A percentile compares a stretch with the other conserved stretches of the same genome.
Conservation (phyloP, 1,140 invertebrate species). For the Nebria ingens region DNA sequence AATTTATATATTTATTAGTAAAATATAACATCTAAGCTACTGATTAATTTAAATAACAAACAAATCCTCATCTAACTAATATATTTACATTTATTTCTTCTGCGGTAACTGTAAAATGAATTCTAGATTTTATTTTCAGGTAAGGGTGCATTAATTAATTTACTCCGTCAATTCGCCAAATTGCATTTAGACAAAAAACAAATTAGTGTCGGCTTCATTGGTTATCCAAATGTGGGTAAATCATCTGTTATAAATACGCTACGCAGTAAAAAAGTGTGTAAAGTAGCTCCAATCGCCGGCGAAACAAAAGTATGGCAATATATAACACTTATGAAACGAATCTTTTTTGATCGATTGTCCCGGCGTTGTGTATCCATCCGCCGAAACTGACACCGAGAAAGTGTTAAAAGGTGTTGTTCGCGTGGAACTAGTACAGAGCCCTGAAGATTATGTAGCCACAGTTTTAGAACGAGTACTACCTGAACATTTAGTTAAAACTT, state of each 20-base stretch:
- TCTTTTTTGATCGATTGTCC: slow-evolving; percentile 99
- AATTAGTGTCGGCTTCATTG: slow-evolving; percentile 98
- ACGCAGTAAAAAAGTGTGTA: slow-evolving; percentile 91
- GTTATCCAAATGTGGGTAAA: slow-evolving; percentile 99
- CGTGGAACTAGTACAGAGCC: slow-evolving; percentile 87
- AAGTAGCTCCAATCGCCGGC: slow-evolving; percentile 96
- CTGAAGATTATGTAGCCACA: slow-evolving; percentile 86
- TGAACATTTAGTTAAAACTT: slow-evolving; percentile 87
- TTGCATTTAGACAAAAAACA: slow-evolving; percentile 93
- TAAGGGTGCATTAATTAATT: slow-evolving; percentile 94
- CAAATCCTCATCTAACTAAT: too few species aligned
- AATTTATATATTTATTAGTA: too few species aligned
- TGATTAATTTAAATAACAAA: too few species aligned
- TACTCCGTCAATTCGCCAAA: slow-evolving; percentile 90
- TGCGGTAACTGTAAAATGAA: too few species aligned
- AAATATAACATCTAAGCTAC: too few species aligned
- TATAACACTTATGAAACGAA: slow-evolving; percentile 93
- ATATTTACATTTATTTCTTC: too few species aligned
- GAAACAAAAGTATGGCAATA: slow-evolving; percentile 99
- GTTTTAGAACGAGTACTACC: slow-evolving; percentile 80
- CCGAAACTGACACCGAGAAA: slow-evolving; percentile 88
- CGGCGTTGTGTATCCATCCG: slow-evolving; percentile 92
- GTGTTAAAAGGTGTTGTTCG: slow-evolving; percentile 93
- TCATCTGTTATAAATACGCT: slow-evolving; percentile 97
- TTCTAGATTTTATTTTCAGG: slow-evolving; percentile 34